Conservation (phyloP, 2,888 invertebrate species). For the Hirudinaria manillensis region DNA sequence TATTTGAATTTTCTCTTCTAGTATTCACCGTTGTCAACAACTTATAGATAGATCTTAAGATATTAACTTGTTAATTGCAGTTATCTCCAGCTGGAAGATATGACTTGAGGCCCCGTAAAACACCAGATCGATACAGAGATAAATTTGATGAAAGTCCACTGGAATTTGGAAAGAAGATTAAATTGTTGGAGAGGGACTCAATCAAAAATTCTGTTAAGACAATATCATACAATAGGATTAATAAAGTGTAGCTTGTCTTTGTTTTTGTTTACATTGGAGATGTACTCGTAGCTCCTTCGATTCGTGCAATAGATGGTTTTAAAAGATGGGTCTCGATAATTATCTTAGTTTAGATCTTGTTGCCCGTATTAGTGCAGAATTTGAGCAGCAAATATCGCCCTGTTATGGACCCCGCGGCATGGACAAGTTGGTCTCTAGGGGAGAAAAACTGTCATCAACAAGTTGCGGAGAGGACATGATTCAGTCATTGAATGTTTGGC, state of each 20-base stretch:
- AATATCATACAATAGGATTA: neutral
- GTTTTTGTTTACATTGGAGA: constrained; percentile 1
- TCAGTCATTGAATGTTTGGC: neutral
- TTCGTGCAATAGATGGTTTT: neutral
- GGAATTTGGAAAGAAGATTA: constrained; percentile 9
- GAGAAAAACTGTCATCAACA: too few relatives aligned
- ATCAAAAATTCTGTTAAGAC: neutral
- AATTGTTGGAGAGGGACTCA: neutral
- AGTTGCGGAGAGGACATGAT: constrained; percentile 2
- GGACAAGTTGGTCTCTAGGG: neutral
- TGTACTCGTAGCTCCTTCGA: neutral
- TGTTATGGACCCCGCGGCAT: neutral
- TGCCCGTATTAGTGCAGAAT: neutral
- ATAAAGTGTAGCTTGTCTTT: neutral
- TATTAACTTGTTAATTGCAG: too few relatives aligned
- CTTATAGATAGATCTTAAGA: too few relatives aligned
- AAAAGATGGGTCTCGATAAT: neutral
- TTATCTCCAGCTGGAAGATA: neutral
- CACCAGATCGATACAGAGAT: neutral
- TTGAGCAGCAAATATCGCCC: neutral
- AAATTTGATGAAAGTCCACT: neutral
- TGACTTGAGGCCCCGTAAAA: neutral
- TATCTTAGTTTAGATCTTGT: neutral
- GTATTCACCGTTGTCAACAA: too few relatives aligned
- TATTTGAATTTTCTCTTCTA: too few relatives aligned